A percentile compares a stretch with the other conserved stretches of the same genome.
Conservation (phyloP, 2,888 invertebrate species). For the Hyposoter dolosus region DNA sequence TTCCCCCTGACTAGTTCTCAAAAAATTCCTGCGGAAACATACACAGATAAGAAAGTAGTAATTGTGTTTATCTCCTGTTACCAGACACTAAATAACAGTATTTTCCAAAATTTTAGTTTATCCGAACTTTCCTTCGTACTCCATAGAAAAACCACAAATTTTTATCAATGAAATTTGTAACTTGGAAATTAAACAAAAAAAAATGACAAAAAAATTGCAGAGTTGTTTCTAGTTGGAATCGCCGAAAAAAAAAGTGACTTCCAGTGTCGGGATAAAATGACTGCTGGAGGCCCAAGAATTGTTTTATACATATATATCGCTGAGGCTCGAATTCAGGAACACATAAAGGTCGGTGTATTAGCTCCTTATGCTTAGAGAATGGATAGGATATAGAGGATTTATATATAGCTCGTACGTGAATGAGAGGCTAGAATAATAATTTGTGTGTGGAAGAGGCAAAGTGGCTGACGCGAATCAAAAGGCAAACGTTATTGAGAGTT, state of each 20-base stretch:
- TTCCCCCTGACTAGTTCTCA: neutral
- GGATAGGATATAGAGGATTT: constrained; percentile 7
- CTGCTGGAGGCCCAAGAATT: neutral
- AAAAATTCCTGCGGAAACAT: neutral
- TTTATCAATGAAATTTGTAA: neutral
- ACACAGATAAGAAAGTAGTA: neutral
- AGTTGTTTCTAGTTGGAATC: neutral
- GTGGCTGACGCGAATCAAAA: constrained; percentile 67
- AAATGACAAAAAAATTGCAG: neutral
- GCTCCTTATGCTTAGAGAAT: constrained; percentile 25
- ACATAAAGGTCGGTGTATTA: constrained; percentile 58
- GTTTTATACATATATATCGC: neutral
- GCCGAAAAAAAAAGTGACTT: too few relatives aligned
- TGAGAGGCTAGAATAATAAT: constrained; percentile 53
- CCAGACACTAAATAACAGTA: neutral
- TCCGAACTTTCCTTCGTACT: neutral
- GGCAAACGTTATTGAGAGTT: constrained; percentile 67
- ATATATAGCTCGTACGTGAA: constrained; percentile 37
- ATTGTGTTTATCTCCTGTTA: neutral
- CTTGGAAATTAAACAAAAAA: neutral
- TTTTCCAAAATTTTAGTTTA: neutral
- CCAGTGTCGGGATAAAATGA: too few relatives aligned
- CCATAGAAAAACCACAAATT: neutral
- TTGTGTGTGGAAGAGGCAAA: constrained; percentile 57
- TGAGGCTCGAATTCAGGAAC: constrained; percentile 13